Evolutionary conservation across 1,140 invertebrate genomes (phyloP), one percentile per base, ranked within the genome.

Genomic region (Drosophila willistoni): DNA sequence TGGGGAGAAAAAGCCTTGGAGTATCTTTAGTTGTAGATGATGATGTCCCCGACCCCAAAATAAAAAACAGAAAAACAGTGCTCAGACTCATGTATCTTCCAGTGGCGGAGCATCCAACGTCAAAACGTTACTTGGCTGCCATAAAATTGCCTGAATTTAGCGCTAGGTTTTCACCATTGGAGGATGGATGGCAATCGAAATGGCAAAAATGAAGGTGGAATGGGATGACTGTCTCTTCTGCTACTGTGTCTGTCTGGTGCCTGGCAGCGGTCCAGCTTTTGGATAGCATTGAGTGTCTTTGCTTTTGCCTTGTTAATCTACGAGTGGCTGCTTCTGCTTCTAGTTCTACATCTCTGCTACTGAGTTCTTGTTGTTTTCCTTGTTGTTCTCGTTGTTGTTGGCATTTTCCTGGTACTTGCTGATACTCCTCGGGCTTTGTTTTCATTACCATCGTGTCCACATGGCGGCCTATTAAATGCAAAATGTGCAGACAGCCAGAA

Each of bases 91-190:
- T 86, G 82, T 73, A 65, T 86, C 82, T 86, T 86, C 65, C 82
- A 85, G 81, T 86, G 82, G 78, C 77, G 66, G 19, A 14, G 44
- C 81, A 81, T 68, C 78, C 76, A 73, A 87, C 68, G 83, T 89
- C 83, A 89, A 78, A 89, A 89, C 61, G 65, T 68, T 73, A 73
- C 73, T 44, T 42, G 68, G 54, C 56, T 89, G 84, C 77, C 84
- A 89, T 89, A 84, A 89, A 89, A 89, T 89, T 89, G 84, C 80
- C 81, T 81, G 81, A 90, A 89, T 89, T 89, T 89, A 89, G 84
- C 84, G 84, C 77, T 89, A 78, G 79, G 78, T 75, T 81, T 81
- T 29, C 56, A 7, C 22, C 22, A 56, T 63, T 36, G 39, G 64
- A 65, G 54, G 14, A 54, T 59, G 56, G 33, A 59, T 59, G 56